A percentile compares a stretch with the other conserved stretches of the same genome.
Conservation (phyloP, 2,113 vertebrate species). For the Microcebus murinus region DNA sequence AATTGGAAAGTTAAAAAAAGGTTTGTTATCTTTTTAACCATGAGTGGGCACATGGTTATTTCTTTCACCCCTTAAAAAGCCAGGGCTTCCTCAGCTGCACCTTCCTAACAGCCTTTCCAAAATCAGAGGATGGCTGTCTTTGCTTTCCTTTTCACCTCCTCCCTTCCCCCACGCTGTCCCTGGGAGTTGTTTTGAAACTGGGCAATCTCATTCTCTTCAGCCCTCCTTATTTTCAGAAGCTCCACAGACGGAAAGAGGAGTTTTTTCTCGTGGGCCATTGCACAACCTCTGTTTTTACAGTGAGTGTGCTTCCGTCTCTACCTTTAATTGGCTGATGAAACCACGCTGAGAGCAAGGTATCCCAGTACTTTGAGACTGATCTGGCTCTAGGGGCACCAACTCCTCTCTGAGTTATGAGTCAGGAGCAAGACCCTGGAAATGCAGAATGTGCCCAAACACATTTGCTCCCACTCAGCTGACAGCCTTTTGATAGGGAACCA, state of each 20-base stretch:
- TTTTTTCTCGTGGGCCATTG: not conserved
- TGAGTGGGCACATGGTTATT: not conserved
- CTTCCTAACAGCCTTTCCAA: not conserved
- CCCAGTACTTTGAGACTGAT: not conserved
- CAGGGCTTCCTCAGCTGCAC: not conserved
- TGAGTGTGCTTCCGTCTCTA: not conserved
- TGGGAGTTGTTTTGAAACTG: not conserved
- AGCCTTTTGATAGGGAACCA: constrained; percentile 5
- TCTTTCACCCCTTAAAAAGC: not conserved
- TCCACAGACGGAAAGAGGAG: not conserved
- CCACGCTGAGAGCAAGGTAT: not conserved
- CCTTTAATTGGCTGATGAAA: not conserved
- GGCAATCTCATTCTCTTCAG: not conserved
- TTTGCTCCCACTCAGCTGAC: not conserved
- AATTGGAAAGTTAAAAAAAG: not conserved
- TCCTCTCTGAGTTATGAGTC: not conserved
- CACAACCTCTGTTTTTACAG: not conserved
- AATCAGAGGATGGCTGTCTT: not conserved
- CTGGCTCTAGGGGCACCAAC: not conserved
- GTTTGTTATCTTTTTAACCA: not conserved
- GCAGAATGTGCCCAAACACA: not conserved
- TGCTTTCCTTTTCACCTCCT: not conserved
- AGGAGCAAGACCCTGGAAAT: not conserved
- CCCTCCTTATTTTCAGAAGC: not conserved
- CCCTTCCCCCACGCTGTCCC: not conserved